phyloP scores from a whole-genome alignment of 2,113 vertebrate genomes.

The Thryonomys swinderianus region DNA sequence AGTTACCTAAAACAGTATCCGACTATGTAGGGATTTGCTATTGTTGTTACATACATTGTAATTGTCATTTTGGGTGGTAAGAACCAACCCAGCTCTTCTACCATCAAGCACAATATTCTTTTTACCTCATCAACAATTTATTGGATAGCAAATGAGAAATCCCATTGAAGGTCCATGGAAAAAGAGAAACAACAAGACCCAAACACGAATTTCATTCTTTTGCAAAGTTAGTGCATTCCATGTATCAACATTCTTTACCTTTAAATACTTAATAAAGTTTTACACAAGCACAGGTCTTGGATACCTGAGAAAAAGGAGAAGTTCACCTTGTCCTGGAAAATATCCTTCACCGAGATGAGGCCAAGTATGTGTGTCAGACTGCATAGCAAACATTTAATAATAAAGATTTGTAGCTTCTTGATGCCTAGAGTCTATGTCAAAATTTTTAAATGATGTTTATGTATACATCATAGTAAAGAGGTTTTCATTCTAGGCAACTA shows the following conservation, averaged over 20 bases:
- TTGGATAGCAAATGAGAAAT: neutral
- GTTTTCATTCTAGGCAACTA: neutral
- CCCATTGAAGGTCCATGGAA: neutral
- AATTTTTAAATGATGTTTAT: conserved; percentile 8
- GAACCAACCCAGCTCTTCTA: neutral
- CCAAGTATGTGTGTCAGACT: neutral
- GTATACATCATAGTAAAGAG: neutral
- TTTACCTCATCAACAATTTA: neutral
- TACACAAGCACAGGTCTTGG: neutral
- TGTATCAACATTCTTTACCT: neutral
- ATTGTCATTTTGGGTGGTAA: neutral
- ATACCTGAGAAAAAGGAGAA: neutral
- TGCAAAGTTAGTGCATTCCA: neutral
- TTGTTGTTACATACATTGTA: neutral
- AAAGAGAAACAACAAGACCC: neutral
- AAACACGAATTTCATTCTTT: neutral
- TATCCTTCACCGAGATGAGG: neutral
- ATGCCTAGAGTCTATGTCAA: neutral
- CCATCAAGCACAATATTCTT: neutral
- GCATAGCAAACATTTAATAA: neutral
- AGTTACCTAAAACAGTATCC: neutral
- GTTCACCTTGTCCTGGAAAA: neutral
- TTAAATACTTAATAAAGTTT: conserved; percentile 41
- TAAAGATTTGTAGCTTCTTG: neutral
- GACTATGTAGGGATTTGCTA: neutral